Percentiles rank a stretch among this genome's conserved stretches.
These are phyloP conservation scores for Corythoichthys haematopterus DNA, from an alignment of 2,113 vertebrate species.

Conservation along the genomic window DNA sequence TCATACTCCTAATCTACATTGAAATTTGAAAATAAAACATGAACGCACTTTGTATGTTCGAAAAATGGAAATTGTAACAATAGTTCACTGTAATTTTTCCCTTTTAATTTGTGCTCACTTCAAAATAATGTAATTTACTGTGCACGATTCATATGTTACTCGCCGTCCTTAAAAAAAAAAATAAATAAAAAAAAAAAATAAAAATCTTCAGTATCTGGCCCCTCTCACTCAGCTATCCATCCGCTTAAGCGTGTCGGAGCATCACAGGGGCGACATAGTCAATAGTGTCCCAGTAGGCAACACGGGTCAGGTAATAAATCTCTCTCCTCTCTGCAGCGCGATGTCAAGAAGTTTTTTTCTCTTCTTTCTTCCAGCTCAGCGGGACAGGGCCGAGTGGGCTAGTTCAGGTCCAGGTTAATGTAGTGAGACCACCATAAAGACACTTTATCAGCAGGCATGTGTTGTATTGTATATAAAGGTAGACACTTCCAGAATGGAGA, in stretches of 20 bases:
- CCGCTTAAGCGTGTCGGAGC: conserved; percentile 26
- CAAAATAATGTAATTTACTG: background rate
- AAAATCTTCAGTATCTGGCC: conserved; percentile 17
- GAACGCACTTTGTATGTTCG: background rate
- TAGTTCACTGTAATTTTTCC: conserved; percentile 15
- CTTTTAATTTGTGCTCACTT: conserved; percentile 18
- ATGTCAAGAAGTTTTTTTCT: conserved; percentile 26
- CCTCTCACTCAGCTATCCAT: conserved; percentile 38
- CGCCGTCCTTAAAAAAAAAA: background rate
- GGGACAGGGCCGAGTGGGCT: conserved; percentile 30
- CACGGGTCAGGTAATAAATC: conserved; percentile 56
- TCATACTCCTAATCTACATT: conserved; percentile 24
- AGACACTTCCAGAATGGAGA: conserved; percentile 9
- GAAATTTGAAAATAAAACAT: conserved; percentile 17
- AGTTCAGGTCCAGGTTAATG: conserved; percentile 32
- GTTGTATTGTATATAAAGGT: conserved; percentile 7
- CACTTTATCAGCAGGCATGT: conserved; percentile 29
- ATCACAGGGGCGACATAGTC: conserved; percentile 40
- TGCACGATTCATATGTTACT: conserved; percentile 2
- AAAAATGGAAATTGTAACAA: conserved; percentile 21
- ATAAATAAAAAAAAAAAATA: background rate
- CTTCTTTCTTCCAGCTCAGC: conserved; percentile 41
- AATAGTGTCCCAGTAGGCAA: conserved; percentile 47
- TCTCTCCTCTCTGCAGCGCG: conserved; percentile 30
- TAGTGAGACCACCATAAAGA: conserved; percentile 39